Evolutionary conservation across 2,797 vertebrate genomes (phyloP).

Genomic region (Anas acuta): DNA sequence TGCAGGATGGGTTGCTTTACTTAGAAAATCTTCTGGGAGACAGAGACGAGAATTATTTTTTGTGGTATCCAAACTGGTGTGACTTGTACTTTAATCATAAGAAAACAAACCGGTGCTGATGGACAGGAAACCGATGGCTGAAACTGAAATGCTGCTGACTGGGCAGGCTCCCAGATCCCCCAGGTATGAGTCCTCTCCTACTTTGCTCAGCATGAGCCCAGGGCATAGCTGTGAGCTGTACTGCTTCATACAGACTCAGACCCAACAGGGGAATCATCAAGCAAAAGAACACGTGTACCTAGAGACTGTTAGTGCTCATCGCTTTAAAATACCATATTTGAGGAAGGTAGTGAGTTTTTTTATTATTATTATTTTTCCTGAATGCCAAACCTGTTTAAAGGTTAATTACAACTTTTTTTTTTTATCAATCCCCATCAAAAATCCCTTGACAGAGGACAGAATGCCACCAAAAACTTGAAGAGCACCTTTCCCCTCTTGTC

Average conservation of each 20-base stretch:
- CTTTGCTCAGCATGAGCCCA: background rate
- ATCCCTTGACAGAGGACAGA: background rate
- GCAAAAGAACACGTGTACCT: background rate
- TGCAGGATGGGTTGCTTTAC: background rate
- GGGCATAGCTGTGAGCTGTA: background rate
- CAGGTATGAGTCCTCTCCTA: background rate
- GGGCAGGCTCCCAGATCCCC: background rate
- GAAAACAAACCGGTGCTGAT: background rate
- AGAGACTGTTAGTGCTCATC: background rate
- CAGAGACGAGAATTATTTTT: background rate
- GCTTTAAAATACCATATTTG: background rate
- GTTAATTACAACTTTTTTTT: background rate
- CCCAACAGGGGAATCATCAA: background rate
- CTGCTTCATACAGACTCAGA: background rate
- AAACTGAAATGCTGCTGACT: background rate
- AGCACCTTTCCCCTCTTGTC: background rate
- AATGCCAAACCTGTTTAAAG: background rate
- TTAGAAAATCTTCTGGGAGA: constrained; percentile 16
- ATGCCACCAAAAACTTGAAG: background rate
- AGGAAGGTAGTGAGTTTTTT: background rate
- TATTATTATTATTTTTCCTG: background rate
- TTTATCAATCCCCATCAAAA: background rate
- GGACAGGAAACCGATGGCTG: background rate
- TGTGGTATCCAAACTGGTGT: background rate
- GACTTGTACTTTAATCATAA: background rate